Base-by-base conservation (phyloP, 2,797 vertebrate genomes). In the Atherinosoma microstoma region DNA sequence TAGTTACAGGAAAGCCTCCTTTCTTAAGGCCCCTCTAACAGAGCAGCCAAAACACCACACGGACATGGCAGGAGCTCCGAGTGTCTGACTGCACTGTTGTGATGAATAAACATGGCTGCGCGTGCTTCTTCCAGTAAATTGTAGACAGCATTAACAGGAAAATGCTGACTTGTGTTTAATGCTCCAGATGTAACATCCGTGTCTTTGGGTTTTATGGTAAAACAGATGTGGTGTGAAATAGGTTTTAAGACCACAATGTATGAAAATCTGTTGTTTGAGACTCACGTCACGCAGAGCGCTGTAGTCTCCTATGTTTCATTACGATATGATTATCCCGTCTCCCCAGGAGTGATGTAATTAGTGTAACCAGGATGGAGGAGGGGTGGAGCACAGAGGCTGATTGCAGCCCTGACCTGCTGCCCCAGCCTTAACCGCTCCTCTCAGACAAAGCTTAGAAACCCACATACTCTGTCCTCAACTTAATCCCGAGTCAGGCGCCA, bases 241-340 rank as follows among this genome's bases (percentile, higher is more conserved):
- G 12, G 4, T 60, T 72, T 64, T 71, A 30, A 15, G 18, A 70
- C 9, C 58, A 30, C 36, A 54, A 18, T n/a, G 2, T 30, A 27
- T 8, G 29, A 27, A 45, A 58, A 59, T 63, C 60, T 45, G 54
- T 29, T 76, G 70, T 69, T 65, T 58, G 54, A 66, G 47, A 24
- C 59, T 53, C 67, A 68, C 40, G 84, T 83, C 73, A 34, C 77
- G 70, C 76, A 10, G 54, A 63, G 34, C 65, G 22, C 69, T 70
- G 61, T 79, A 78, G 78, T 67, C 73, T 65, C 86, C 71, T 79
- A 78, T 20, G 34, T 69, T 80, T 92, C 76, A 82, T 92, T 91
- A 91, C 61, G 84, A 70, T 77, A 81, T 91, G 91, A 93, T 93
- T 88, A 87, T 84, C 85, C 70, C 40, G n/a, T 82, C 78, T 87